phyloP scores from a whole-genome alignment of 2,888 invertebrate genomes.

The Plusia festucae region DNA sequence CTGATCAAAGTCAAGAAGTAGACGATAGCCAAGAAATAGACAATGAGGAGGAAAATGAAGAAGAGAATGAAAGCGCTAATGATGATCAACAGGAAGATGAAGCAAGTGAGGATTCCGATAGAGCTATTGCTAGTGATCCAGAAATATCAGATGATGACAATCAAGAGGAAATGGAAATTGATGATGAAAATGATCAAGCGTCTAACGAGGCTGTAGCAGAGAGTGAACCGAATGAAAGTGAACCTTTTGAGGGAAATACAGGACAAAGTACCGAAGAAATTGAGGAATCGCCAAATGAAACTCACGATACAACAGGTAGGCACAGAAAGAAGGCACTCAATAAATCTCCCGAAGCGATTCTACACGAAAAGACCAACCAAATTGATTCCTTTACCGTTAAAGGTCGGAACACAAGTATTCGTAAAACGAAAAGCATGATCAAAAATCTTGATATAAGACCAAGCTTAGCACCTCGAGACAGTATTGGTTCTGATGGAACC shows the following conservation, averaged over 20 bases:
- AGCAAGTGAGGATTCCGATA: slow-evolving; percentile 26
- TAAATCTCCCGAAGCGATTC: slow-evolving; percentile 74
- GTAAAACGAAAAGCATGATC: slow-evolving; percentile 70
- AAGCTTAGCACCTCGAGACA: slow-evolving; percentile 70
- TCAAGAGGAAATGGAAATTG: slow-evolving; percentile 43
- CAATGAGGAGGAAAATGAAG: slow-evolving; percentile 31
- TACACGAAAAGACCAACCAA: slow-evolving; percentile 63
- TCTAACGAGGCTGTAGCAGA: slow-evolving; percentile 22
- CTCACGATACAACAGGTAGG: slow-evolving; percentile 70
- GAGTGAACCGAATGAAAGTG: slow-evolving; percentile 18
- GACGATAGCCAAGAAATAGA: slow-evolving; percentile 39
- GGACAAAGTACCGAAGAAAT: slow-evolving; percentile 46
- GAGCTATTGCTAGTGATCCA: slow-evolving; percentile 39
- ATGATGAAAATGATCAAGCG: slow-evolving; percentile 35
- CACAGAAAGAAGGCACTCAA: slow-evolving; percentile 59
- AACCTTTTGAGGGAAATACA: slow-evolving; percentile 18
- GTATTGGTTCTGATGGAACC: slow-evolving; percentile 70
- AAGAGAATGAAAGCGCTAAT: slow-evolving; percentile 33
- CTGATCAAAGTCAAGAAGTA: slow-evolving; percentile 27
- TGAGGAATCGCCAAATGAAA: slow-evolving; percentile 59
- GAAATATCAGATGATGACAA: slow-evolving; percentile 48
- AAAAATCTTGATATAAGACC: slow-evolving; percentile 63
- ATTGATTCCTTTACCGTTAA: slow-evolving; percentile 65
- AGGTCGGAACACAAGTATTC: slow-evolving; percentile 69
- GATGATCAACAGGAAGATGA: slow-evolving; percentile 47